Evolutionary conservation across 2,888 invertebrate species (phyloP), one percentile per base, ranked within the genome.

Genomic region (Eupithecia tripunctaria): DNA sequence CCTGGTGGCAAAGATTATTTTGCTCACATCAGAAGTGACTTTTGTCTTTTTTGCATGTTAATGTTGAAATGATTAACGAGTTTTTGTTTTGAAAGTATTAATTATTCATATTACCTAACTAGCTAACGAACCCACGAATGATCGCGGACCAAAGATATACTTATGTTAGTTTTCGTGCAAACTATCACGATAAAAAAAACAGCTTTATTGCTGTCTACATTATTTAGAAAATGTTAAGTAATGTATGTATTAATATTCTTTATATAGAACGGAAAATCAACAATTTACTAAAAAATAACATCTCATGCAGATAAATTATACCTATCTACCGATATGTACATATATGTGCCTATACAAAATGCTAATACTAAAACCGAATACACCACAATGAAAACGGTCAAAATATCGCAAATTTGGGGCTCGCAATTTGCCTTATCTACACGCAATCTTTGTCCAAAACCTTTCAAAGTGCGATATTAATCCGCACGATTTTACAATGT

Each of bases 381-480:
- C 1, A 7, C 7, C 21, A 25, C 47, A 63, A 63, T 47, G 51
- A 51, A 51, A 67, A 51, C 47, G 41, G 15, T 29, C 43, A 56
- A 63, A 70, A 73, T 41, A 41, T 27, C 21, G 63, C 64, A 29
- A 32, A 51, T 68, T 71, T 65, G 47, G n/a, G 47, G 14, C n/a
- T 36, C n/a, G 3, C 12, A 21, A 65, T 60, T 68, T 47, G 70
- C 1, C 70, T 18, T 70, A 75, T 75, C 72, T 75, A 32, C 47
- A 51, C 64, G 47, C 47, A 29, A 70, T 87, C 88, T 86, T 76
- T 88, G 87, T 6, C 78, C 62, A 66, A 76, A 77, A 82, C 82
- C 85, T 85, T 86, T 86, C 83, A 87, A 86, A 87, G 82, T 74
- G 75, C 76, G 77, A 84, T 83, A 86, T 88, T 88, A 89, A 89